Percentiles rank a stretch among this genome's conserved stretches.
Evolutionary conservation across 2,888 invertebrate species (phyloP).

Genomic region (Carabus problematicus): DNA sequence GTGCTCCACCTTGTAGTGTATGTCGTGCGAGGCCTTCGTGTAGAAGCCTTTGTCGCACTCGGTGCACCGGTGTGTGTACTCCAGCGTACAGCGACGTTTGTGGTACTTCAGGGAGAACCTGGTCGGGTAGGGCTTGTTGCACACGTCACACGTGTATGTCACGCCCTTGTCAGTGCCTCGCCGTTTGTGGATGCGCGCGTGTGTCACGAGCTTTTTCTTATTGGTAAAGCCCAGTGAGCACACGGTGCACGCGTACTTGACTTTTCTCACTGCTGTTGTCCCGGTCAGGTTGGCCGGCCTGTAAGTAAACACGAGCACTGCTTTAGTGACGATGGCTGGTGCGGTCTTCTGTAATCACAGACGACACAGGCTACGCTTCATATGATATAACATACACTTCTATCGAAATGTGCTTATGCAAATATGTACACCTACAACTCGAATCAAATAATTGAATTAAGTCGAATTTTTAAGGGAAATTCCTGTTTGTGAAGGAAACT

Average conservation of each 20-base stretch:
- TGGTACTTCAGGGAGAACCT: too few species aligned
- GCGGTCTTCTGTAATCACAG: not conserved
- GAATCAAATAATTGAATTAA: too few species aligned
- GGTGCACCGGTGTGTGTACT: constrained; percentile 58
- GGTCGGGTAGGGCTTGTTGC: too few species aligned
- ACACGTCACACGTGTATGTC: constrained; percentile 56
- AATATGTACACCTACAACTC: too few species aligned
- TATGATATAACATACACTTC: too few species aligned
- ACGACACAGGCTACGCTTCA: not conserved
- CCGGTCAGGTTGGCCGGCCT: constrained; percentile 4
- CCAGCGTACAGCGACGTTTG: constrained; percentile 50
- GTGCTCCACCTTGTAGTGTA: constrained; percentile 56
- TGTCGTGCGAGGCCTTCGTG: constrained; percentile 57
- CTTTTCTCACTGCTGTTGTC: too few species aligned
- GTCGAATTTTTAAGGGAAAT: too few species aligned
- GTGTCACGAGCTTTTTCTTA: constrained; percentile 21
- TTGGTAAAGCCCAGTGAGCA: constrained; percentile 19
- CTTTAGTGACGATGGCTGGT: not conserved
- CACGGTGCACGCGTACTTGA: constrained; percentile 16
- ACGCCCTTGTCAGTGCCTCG: constrained; percentile 54
- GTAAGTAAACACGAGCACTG: constrained; percentile 11
- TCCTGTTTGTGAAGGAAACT: too few species aligned
- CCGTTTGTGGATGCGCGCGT: constrained; percentile 21
- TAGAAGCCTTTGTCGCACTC: constrained; percentile 59
- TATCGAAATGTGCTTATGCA: too few species aligned